phyloP scores from a whole-genome alignment of 1,140 invertebrate species.

The Harpegnathos saltator region DNA sequence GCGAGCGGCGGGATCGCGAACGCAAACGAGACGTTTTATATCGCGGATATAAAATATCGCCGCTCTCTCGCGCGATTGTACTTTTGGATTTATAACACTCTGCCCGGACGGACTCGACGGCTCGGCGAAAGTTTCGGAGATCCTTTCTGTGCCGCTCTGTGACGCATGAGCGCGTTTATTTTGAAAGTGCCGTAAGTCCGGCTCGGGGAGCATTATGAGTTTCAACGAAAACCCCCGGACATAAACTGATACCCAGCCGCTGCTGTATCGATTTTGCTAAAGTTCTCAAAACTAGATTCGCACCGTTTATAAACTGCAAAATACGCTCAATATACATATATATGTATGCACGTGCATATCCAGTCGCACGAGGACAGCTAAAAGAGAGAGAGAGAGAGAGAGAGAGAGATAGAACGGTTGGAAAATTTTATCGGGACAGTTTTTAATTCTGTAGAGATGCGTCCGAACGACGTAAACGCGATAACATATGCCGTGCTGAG shows the following conservation, averaged over 20 bases:
- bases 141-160: constrained; percentile 30
- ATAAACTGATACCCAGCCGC: constrained; percentile 47
- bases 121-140: constrained; percentile 30
- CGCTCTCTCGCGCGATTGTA: background rate
- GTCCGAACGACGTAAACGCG: no score
- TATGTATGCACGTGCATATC: no score
- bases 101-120: background rate
- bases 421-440: background rate
- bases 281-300: constrained; percentile 41
- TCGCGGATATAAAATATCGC: constrained; percentile 18
- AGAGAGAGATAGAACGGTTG: background rate
- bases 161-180: constrained; percentile 51
- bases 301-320: constrained; percentile 37
- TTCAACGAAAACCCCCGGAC: constrained; percentile 21
- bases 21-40: constrained; percentile 22
- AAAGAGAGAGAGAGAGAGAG: background rate
- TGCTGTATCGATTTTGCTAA: constrained; percentile 42
- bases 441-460: constrained; percentile 3
- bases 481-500: background rate
- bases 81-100: constrained; percentile 24
- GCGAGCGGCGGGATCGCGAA: background rate
- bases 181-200: constrained; percentile 42
- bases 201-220: constrained; percentile 50
- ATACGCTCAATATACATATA: background rate
- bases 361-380: background rate